Percentiles rank a stretch among this genome's conserved stretches.
Conservation (phyloP, 2,113 vertebrate species). For the Nettapus auritus region DNA sequence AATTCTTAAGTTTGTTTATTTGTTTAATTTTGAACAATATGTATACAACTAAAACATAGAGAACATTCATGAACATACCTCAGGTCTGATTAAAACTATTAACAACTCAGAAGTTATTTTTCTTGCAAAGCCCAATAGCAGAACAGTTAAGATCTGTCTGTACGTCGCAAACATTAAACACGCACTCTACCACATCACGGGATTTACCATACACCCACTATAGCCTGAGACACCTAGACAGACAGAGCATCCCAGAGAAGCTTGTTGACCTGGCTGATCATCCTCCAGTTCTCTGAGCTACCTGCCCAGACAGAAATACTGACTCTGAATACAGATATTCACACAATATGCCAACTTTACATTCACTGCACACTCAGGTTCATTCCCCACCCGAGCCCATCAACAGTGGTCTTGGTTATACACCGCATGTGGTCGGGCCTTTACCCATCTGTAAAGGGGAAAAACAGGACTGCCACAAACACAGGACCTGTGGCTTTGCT, state of each 20-base stretch:
- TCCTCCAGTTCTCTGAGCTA: background rate
- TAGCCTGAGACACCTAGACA: background rate
- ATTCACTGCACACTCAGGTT: background rate
- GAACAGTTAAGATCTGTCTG: background rate
- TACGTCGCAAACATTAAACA: background rate
- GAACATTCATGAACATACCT: background rate
- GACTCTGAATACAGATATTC: background rate
- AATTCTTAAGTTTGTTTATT: background rate
- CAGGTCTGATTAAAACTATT: background rate
- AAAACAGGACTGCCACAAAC: background rate
- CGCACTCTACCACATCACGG: background rate
- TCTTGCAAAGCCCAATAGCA: background rate
- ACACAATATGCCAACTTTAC: background rate
- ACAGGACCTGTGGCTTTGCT: background rate
- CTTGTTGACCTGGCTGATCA: background rate
- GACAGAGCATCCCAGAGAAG: background rate
- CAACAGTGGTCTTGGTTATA: background rate
- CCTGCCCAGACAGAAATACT: background rate
- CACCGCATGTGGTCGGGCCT: accelerated
- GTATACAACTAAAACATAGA: background rate
- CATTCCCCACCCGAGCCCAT: accelerated
- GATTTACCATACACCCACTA: background rate
- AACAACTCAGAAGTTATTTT: background rate
- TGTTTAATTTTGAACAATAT: background rate
- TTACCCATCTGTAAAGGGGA: background rate